Evolutionary conservation across 2,797 vertebrate genomes (phyloP).

Genomic region (Protosalanx chinensis): DNA sequence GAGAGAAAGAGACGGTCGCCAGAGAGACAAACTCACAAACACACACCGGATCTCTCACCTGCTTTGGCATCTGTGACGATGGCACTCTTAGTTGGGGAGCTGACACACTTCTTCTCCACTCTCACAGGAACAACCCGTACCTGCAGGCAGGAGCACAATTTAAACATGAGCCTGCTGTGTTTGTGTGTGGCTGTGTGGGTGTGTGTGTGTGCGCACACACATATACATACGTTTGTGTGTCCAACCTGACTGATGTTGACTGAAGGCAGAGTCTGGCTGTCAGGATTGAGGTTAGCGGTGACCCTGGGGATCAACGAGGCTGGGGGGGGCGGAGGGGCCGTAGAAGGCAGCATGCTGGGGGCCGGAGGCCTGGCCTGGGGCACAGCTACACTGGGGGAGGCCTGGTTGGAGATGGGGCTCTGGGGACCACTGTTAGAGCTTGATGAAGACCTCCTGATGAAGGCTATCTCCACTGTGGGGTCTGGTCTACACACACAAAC

Average conservation of each 20-base stretch:
- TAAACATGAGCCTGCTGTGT: not conserved
- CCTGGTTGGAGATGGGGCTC: slow-evolving; percentile 60
- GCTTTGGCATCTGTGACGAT: slow-evolving; percentile 51
- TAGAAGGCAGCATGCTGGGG: slow-evolving; percentile 33
- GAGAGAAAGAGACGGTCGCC: not conserved
- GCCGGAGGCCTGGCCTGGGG: slow-evolving; percentile 43
- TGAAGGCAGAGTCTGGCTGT: slow-evolving; percentile 61
- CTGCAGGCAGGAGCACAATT: slow-evolving; percentile 61
- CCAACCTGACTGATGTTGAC: slow-evolving; percentile 64
- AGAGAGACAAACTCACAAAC: not conserved
- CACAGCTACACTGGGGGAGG: slow-evolving; percentile 30
- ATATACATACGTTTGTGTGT: not conserved
- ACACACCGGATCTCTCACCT: slow-evolving; percentile 65
- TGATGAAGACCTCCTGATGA: slow-evolving; percentile 74
- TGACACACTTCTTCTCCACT: slow-evolving; percentile 54
- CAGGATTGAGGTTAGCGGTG: slow-evolving; percentile 52
- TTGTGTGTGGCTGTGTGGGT: not conserved
- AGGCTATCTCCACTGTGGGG: slow-evolving; percentile 86
- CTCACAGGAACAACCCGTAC: slow-evolving; percentile 57
- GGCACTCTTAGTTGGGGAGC: slow-evolving; percentile 58
- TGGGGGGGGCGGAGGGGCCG: slow-evolving; percentile 53
- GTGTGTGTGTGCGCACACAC: not conserved
- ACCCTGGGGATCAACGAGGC: slow-evolving; percentile 59
- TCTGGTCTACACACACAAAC: slow-evolving; percentile 71
- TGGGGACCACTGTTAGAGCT: slow-evolving; percentile 67